Base-by-base conservation (phyloP, 2,113 vertebrate species). In the Ceratotherium simum region DNA sequence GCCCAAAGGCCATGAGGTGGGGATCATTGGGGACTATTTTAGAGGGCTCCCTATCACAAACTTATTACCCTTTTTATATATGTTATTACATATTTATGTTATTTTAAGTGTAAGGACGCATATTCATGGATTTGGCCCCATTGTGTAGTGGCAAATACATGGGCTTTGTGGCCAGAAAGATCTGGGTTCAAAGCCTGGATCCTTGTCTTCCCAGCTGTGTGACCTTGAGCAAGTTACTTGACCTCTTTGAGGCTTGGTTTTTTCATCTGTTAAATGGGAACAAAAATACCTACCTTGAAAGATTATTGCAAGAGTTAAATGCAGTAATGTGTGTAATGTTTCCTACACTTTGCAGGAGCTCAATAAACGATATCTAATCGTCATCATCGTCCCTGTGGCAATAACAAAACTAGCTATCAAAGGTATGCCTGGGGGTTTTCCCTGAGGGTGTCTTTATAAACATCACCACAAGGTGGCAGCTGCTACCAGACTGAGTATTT, bases 381-480 rank as follows among this genome's bases (percentile, higher is more conserved):
- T 42, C 31, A 8, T 3, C 36, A 17, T 21, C 46, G n/a, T 13
- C 23, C 14, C 42, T 1, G 1, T 7, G 20, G 39, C 51, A 73
- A 21, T 33, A 23, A 65, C 33, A 29, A 64, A 64, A 23, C 92
- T 8, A 2, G 58, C 11, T 2, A 21, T 42, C 14, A 8, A 3
- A 86, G 29, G 14, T 1, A 14, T 23, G 23, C 13, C 54, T 42
- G 7, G 29, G 80, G 39, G 29, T 11, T 78, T 60, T 42, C 67
- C 92, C 11, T 12, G 1, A 64, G 36, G 36, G 6, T 73, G 67
- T 91, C 46, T 73, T 90, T 86, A 33, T 46, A 51, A 93, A 75
- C 62, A 60, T 33, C 23, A 36, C 96, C 95, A 90, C 85, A 4
- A 96, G 96, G 90, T 91, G 94, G 95, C 90, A 96, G 92, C 90